phyloP scores from a whole-genome alignment of 2,113 vertebrate species.

The Ginglymostoma cirratum region DNA sequence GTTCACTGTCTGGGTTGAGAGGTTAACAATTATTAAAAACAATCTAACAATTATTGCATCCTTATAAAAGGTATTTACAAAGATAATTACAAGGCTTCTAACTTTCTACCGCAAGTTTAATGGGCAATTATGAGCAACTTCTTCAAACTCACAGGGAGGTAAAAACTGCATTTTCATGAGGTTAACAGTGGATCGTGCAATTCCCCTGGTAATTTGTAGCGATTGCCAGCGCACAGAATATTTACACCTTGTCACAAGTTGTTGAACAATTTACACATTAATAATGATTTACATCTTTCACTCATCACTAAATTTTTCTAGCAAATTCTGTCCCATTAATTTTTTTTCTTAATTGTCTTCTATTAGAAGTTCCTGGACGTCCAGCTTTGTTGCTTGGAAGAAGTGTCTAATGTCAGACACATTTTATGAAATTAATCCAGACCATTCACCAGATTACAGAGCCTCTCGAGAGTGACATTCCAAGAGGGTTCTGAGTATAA shows the following conservation, averaged over 20 bases:
- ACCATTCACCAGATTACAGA: background rate
- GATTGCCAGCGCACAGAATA: background rate
- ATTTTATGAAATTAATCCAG: background rate
- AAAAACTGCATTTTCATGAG: background rate
- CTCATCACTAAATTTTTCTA: background rate
- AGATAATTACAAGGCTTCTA: background rate
- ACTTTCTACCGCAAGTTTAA: background rate
- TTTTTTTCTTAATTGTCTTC: background rate
- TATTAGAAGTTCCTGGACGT: background rate
- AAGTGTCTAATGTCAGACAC: background rate
- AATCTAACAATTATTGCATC: background rate
- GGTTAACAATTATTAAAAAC: background rate
- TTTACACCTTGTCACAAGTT: background rate
- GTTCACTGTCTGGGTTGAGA: background rate
- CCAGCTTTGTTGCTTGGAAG: background rate
- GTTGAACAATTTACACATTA: background rate
- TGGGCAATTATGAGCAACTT: background rate
- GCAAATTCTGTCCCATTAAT: background rate
- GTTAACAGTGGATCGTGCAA: background rate
- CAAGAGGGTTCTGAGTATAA: background rate
- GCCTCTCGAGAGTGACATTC: background rate
- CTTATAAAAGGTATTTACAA: background rate
- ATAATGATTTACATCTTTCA: background rate
- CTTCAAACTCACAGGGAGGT: background rate
- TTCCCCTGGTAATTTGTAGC: background rate